Percentiles rank a stretch among this genome's conserved stretches.
These are phyloP conservation scores for Aplocera efformata DNA, from an alignment of 2,888 invertebrate genomes.

Conservation along the genomic window DNA sequence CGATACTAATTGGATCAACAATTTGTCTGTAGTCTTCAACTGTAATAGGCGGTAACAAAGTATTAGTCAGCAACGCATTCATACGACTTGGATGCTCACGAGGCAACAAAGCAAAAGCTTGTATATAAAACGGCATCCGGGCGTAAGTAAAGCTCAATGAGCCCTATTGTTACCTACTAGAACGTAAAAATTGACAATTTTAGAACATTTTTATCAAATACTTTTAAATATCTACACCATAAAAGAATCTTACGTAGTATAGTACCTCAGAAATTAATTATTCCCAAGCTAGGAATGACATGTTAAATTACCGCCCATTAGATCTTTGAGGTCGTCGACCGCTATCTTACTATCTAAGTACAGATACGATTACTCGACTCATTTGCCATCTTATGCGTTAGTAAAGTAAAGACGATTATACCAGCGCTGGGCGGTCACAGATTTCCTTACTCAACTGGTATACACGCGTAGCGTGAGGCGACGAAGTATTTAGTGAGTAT, in stretches of 20 bases:
- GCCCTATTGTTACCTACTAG: slow-evolving; percentile 2
- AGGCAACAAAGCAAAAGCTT: slow-evolving; percentile 7
- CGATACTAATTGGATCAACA: background rate
- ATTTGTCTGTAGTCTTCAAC: background rate
- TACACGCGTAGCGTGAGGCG: slow-evolving; percentile 1
- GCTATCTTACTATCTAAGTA: slow-evolving; percentile 24
- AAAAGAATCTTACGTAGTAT: background rate
- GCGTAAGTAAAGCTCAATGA: slow-evolving; percentile 21
- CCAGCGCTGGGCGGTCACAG: slow-evolving; percentile 9
- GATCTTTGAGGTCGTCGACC: slow-evolving; percentile 44
- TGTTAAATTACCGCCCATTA: slow-evolving; percentile 44
- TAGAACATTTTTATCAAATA: too few relatives aligned
- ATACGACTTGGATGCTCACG: slow-evolving; percentile 13
- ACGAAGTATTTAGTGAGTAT: slow-evolving; percentile 11
- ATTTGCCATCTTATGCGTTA: slow-evolving; percentile 30
- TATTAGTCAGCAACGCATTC: slow-evolving; percentile 6
- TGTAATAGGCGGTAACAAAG: slow-evolving; percentile 1
- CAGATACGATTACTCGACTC: slow-evolving; percentile 28
- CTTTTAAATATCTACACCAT: too few relatives aligned
- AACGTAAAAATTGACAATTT: slow-evolving; percentile 2
- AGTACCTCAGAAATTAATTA: slow-evolving; percentile 43
- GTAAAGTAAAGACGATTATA: slow-evolving; percentile 25
- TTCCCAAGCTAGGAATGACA: slow-evolving; percentile 34
- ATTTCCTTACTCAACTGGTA: slow-evolving; percentile 9
- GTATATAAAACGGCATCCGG: slow-evolving; percentile 13